phyloP scores from a whole-genome alignment of 23 tunicate species.

The Ascidia mentula region DNA sequence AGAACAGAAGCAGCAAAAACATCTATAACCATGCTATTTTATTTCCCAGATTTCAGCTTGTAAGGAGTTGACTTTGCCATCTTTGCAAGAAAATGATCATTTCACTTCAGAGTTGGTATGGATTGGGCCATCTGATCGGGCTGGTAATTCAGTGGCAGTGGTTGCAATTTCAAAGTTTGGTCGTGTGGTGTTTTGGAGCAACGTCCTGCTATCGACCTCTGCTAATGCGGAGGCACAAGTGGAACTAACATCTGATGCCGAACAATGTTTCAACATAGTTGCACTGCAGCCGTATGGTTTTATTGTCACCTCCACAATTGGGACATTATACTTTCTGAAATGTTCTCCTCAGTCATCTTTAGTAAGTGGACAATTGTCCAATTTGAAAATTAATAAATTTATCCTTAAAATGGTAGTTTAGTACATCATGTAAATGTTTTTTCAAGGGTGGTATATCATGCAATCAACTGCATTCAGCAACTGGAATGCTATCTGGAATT shows the following conservation, averaged over 20 bases:
- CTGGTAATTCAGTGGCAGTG: slow-evolving; percentile 33
- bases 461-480: slow-evolving; percentile 26
- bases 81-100: slow-evolving; percentile 4
- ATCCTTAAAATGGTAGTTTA: too few species aligned
- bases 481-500: slow-evolving; percentile 64
- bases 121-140: slow-evolving; percentile 21
- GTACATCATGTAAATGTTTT: background rate
- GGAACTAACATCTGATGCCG: background rate
- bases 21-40: background rate
- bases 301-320: background rate
- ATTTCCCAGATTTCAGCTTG: slow-evolving; percentile 48
- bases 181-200: slow-evolving; percentile 52
- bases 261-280: slow-evolving; percentile 31
- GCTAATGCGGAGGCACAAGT: slow-evolving; percentile 30
- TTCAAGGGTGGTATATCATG: slow-evolving; percentile 28
- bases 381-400: background rate
- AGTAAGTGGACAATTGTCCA: background rate
- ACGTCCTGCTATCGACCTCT: slow-evolving; percentile 39
- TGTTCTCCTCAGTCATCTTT: background rate
- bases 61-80: slow-evolving; percentile 51
- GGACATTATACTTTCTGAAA: background rate
- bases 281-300: background rate
- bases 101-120: slow-evolving; percentile 29
- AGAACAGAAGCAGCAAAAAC: background rate
- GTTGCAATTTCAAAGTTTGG: slow-evolving; percentile 43